Conservation (phyloP, 2,113 vertebrate species). For the Dipodomys merriami region DNA sequence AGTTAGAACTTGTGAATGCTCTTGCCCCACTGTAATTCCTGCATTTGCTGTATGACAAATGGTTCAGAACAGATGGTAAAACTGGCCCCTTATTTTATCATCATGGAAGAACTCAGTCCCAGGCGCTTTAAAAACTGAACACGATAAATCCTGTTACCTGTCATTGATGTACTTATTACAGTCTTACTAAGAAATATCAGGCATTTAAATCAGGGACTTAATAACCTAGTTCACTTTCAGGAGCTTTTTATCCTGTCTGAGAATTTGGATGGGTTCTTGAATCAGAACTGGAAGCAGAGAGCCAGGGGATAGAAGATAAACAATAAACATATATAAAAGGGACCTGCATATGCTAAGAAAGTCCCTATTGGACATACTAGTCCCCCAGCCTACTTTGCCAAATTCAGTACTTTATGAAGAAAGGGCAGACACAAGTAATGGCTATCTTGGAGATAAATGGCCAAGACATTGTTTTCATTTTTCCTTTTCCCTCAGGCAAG, state of each 20-base stretch:
- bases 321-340: neutral
- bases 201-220: constrained; percentile 32
- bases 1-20: neutral
- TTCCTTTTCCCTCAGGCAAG: neutral
- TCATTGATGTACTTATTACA: constrained; percentile 3
- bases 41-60: constrained; percentile 45
- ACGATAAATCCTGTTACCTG: constrained; percentile 3
- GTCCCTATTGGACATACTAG: neutral
- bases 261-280: constrained; percentile 44
- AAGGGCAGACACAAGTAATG: neutral
- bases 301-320: neutral
- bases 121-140: constrained; percentile 22
- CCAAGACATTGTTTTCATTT: neutral
- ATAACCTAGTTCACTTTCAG: constrained; percentile 2
- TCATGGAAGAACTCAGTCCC: constrained; percentile 26
- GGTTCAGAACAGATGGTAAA: constrained; percentile 61
- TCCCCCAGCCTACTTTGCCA: neutral
- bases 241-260: neutral
- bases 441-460: neutral
- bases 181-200: constrained; percentile 21
- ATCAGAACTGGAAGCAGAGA: constrained; percentile 47
- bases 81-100: constrained; percentile 41
- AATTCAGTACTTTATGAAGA: neutral
- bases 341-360: neutral
- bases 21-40: constrained; percentile 33